Percentiles rank a stretch among this genome's conserved stretches.
Conservation (phyloP, 2,113 vertebrate genomes). For the Hyperoodon ampullatus region DNA sequence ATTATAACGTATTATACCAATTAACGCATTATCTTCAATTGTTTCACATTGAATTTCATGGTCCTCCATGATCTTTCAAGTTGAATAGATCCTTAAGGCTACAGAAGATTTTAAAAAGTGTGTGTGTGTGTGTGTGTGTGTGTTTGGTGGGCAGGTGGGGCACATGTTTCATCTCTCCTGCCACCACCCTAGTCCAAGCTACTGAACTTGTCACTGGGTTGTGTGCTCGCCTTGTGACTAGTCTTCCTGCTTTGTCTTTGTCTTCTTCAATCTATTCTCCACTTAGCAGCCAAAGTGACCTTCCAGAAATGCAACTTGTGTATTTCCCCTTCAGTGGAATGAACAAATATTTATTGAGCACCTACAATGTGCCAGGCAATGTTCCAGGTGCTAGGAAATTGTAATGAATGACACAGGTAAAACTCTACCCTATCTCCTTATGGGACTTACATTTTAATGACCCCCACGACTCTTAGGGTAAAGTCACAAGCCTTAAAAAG, state of each 20-base stretch:
- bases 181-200: neutral
- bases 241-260: neutral
- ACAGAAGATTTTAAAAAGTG: neutral
- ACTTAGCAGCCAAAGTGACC: neutral
- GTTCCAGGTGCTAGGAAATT: neutral
- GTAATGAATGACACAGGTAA: neutral
- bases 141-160: neutral
- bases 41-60: neutral
- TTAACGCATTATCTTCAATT: neutral
- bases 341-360: neutral
- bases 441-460: neutral
- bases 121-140: neutral
- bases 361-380: neutral
- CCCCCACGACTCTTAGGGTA: neutral
- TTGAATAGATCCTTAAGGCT: slow-evolving; percentile 15
- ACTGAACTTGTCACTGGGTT: neutral
- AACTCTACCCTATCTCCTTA: neutral
- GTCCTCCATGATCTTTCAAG: slow-evolving; percentile 12
- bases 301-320: neutral
- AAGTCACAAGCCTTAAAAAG: neutral
- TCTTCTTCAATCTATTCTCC: neutral
- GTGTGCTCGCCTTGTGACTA: neutral
- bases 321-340: neutral
- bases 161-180: neutral
- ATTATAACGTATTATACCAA: neutral